Conservation (phyloP, 1,140 invertebrate genomes). For the Nymphalis io region DNA sequence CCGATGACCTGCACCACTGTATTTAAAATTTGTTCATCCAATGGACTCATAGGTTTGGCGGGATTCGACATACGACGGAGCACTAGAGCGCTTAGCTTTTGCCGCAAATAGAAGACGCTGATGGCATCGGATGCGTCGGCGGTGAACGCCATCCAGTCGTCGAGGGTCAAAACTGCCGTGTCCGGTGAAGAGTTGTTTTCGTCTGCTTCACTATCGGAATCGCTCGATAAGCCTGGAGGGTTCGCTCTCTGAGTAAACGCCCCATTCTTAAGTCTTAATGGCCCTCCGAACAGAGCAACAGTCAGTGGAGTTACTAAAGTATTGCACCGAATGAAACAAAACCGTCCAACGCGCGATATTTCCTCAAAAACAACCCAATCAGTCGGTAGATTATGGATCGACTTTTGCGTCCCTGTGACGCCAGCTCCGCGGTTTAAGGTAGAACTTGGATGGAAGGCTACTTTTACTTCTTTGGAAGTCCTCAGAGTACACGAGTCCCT, state of each 20-base stretch:
- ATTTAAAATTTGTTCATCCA: conserved; percentile 87
- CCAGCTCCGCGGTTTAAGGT: conserved; percentile 82
- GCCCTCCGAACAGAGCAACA: conserved; percentile 90
- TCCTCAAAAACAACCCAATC: conserved; percentile 94
- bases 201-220: conserved; percentile 83
- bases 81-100: conserved; percentile 90
- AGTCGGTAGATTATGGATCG: conserved; percentile 86
- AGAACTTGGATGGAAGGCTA: conserved; percentile 88
- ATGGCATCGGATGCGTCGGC: conserved; percentile 85
- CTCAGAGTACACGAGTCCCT: conserved; percentile 67
- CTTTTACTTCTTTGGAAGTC: conserved; percentile 86
- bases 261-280: conserved; percentile 81
- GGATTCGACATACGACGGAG: conserved; percentile 87
- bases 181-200: conserved; percentile 62
- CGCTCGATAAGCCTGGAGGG: conserved; percentile 77
- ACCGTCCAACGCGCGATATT: conserved; percentile 84
- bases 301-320: conserved; percentile 90
- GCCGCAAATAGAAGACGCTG: conserved; percentile 86
- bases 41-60: conserved; percentile 83
- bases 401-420: conserved; percentile 55
- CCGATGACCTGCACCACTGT: conserved; percentile 86
- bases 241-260: conserved; percentile 70
- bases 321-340: conserved; percentile 86
- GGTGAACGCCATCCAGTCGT: conserved; percentile 91
- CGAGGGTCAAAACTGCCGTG: conserved; percentile 79